Percentiles rank a stretch among this genome's conserved stretches.
Evolutionary conservation across 2,888 invertebrate genomes (phyloP).

Genomic region (Zaprionus bogoriensis): DNA sequence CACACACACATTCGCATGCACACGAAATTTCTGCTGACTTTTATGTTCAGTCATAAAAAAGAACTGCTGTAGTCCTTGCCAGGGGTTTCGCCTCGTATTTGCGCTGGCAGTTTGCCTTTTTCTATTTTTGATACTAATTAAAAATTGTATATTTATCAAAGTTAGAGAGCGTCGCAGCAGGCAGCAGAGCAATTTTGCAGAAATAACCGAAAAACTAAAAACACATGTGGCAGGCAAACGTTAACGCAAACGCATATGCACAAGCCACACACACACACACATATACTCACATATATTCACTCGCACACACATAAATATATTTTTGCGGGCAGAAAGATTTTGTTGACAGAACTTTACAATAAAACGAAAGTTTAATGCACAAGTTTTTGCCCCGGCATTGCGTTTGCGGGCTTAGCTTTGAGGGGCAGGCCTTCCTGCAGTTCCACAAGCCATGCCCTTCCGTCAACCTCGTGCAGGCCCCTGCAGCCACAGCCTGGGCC

Average conservation of each 20-base stretch:
- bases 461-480: neutral
- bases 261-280: constrained; percentile 11
- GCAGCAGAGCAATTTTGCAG: constrained; percentile 59
- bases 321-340: constrained; percentile 60
- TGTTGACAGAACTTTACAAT: constrained; percentile 78
- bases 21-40: constrained; percentile 52
- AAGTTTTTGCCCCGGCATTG: constrained; percentile 51
- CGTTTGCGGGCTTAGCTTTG: constrained; percentile 49
- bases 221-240: constrained; percentile 42
- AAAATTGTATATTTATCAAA: constrained; percentile 72
- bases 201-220: constrained; percentile 51
- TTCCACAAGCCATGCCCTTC: neutral
- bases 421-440: constrained; percentile 9
- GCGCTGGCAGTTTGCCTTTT: constrained; percentile 13
- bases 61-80: constrained; percentile 4
- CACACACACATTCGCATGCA: neutral
- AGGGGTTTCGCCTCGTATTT: constrained; percentile 31
- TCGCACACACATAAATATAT: constrained; percentile 18
- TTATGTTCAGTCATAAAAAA: constrained; percentile 36
- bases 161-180: constrained; percentile 45
- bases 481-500: neutral
- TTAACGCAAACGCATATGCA: constrained; percentile 24
- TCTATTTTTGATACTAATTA: constrained; percentile 60
- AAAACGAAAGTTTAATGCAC: constrained; percentile 76
- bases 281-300: neutral